Base-by-base conservation (phyloP, 1,140 invertebrate genomes). In the Brachionus rubens region DNA sequence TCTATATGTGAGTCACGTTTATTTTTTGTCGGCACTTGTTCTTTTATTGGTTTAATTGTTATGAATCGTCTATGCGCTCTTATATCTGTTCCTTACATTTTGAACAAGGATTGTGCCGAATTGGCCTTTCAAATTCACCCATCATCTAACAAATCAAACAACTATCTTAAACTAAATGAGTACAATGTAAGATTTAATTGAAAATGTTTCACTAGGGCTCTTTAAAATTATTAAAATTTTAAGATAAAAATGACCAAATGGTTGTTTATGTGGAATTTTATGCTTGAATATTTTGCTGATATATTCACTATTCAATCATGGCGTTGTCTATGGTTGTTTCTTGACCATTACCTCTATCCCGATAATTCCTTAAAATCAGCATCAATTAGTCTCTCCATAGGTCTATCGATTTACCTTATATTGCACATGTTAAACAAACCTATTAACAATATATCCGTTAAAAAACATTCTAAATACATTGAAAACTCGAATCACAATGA, bases 101-200 rank as follows among this genome's bases (percentile, higher is more conserved):
- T 72, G 10, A 54, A 48, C 5, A 24, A 48, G 14, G 68, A 72
- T n/a, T 19, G 16, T 50, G 26, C 68, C 30, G 28, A 50, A 50
- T 2, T 54, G 26, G 68, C 68, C 16, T 72, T 50, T 9, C 68
- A 72, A 54, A 72, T 72, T 50, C 43, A 48, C 26, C 68, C 68
- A n/a, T 43, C 16, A 21, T 65, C 59, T 2, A 21, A 24, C 19
- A 65, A 65, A 26, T 65, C 59, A 2, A 65, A 65, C 19, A 65
- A 43, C 12, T 65, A 65, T 28, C 40, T 65, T 24, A 65, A 65
- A 43, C 12, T 65, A 65, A 26, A 65, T 65, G 59, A 65, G 3
- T 65, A 46, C 21, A 65, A 65, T 65, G 59, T 65, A 59, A 59
- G 19, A 1, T 24, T 24, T 24, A 26, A 59, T 36, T 36, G 3